A percentile compares a stretch with the other conserved stretches of the same genome.
These are phyloP conservation scores for Crypturellus undulatus DNA, from an alignment of 2,113 vertebrate genomes.

Conservation along the genomic window DNA sequence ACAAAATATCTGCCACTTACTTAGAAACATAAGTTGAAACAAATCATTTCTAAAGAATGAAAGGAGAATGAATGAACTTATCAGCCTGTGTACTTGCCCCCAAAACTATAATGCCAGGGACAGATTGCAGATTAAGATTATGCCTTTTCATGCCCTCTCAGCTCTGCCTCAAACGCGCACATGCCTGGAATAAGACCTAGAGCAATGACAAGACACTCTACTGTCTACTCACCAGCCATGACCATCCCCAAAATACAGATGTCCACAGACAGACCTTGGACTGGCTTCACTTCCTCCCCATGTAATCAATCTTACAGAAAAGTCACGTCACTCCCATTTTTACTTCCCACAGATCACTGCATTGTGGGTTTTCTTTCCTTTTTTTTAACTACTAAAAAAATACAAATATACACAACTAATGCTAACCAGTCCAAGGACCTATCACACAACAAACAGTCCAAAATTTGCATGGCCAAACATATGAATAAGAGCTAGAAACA, in stretches of 20 bases:
- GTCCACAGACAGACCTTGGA: not conserved
- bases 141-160: not conserved
- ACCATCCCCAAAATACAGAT: not conserved
- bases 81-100: not conserved
- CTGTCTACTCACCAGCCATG: rapidly evolving
- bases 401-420: not conserved
- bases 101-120: not conserved
- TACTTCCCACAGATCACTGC: not conserved
- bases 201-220: not conserved
- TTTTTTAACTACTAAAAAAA: not conserved
- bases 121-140: not conserved
- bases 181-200: rapidly evolving
- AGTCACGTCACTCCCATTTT: not conserved
- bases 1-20: not conserved
- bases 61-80: not conserved
- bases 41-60: not conserved
- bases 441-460: not conserved
- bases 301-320: not conserved
- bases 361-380: too few species aligned
- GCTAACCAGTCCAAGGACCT: not conserved
- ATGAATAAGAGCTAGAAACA: rapidly evolving
- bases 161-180: not conserved
- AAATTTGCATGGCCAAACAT: not conserved
- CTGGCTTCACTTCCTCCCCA: not conserved
- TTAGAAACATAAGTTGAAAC: not conserved